Conservation (phyloP, 2,113 vertebrate genomes). For the Nansenia antarctica region DNA sequence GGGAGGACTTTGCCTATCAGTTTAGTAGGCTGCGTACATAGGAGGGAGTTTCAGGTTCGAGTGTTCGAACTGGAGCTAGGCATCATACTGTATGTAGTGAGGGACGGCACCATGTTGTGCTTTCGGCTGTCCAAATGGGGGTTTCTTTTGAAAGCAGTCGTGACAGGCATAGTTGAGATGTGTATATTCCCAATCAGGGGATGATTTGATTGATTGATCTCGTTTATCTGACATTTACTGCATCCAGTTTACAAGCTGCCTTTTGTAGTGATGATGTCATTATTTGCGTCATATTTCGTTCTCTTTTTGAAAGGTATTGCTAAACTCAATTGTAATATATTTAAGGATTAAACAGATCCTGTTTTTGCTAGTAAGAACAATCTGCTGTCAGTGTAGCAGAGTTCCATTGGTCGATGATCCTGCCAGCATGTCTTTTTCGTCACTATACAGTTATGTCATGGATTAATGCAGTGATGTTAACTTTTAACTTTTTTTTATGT, state of each 20-base stretch:
- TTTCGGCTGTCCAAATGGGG: constrained; percentile 4
- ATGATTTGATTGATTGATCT: not conserved
- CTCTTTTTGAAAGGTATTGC: constrained; percentile 8
- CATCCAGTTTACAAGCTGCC: not conserved
- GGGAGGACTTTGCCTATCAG: constrained; percentile 9
- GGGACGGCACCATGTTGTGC: not conserved
- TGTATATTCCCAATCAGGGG: not conserved
- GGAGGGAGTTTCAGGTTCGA: constrained; percentile 6
- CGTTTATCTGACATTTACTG: not conserved
- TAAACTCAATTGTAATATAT: not conserved
- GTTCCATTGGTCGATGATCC: not conserved
- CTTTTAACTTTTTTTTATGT: not conserved
- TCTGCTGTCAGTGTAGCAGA: not conserved
- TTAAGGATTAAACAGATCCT: not conserved
- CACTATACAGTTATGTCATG: constrained; percentile 1
- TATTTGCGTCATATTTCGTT: constrained; percentile 21
- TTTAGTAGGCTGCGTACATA: not conserved
- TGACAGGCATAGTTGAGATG: not conserved
- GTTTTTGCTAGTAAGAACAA: not conserved
- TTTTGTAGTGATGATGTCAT: constrained; percentile 18
- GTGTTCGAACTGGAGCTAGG: not conserved
- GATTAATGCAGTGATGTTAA: not conserved
- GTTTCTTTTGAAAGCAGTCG: not conserved
- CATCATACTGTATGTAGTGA: not conserved
- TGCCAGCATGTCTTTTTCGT: not conserved